Evolutionary conservation across 2,113 vertebrate genomes (phyloP), one percentile per base, ranked within the genome.

Genomic region (Megaceryle torquata): DNA sequence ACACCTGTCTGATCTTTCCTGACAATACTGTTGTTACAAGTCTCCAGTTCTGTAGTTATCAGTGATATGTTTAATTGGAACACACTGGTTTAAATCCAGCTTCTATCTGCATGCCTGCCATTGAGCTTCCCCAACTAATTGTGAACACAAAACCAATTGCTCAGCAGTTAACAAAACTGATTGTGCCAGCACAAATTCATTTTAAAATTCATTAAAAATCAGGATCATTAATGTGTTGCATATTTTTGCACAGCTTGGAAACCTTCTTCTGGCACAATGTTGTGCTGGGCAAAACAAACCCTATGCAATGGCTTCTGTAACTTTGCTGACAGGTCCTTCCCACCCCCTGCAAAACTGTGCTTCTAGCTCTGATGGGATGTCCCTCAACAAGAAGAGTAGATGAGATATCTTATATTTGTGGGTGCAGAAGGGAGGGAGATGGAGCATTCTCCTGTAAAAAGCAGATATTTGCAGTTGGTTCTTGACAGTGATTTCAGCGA

Each of bases 121-220:
- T 92, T 92, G 29, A 71, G 68, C 80, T 88, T 81, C 69, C 51
- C 83, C 88, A 92, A 53, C 28, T 84, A 78, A 93, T 60, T 1
- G 2, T 84, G 69, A 78, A 68, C 15, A 65, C 64, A 93, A 70
- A 92, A 21, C 60, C 43, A 33, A 21, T n/a, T 78, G 25, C 75
- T 95, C 82, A 88, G 91, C 72, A 86, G 86, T 57, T 86, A 86
- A 65, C 24, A 80, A 93, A 86, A 83, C 10, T 65, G 33, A 78
- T 81, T 86, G 79, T 46, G 25, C 33, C 33, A 82, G 80, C 72
- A 91, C 43, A 93, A 79, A 94, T 75, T 79, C 9, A 56, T 33
- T 15, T 67, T 41, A n/a, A 94, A 81, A 94, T 25, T 88, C 35
- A 81, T 94, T 91, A 84, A 29, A 92, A 91, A 82, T 7, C 35